These are phyloP conservation scores for Artibeus jamaicensis DNA, from an alignment of 2,797 vertebrate species.

Conservation along the genomic window DNA sequence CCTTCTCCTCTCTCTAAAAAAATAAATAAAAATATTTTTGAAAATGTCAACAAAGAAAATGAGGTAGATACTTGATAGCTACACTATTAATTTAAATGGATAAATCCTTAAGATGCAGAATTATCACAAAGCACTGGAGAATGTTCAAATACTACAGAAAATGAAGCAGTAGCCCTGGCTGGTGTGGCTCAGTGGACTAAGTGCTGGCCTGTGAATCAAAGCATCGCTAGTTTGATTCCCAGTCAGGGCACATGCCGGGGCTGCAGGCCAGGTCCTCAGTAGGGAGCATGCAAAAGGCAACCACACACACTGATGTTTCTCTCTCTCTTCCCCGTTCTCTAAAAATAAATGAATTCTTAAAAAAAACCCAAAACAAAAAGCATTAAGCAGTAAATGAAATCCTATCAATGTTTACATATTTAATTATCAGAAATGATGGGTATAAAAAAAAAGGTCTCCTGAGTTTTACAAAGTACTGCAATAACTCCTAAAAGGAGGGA, in stretches of 20 bases:
- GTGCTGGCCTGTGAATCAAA: no score
- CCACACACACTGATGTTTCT: no score
- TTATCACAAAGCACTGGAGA: not conserved
- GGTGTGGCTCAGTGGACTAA: no score
- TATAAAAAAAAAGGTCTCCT: not conserved
- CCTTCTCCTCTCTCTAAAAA: no score
- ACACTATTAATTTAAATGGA: not conserved
- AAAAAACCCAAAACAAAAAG: not conserved
- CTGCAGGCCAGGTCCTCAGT: no score
- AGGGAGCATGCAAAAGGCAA: no score
- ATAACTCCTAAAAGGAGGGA: not conserved
- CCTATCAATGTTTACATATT: slow-evolving; percentile 14
- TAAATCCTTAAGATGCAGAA: slow-evolving; percentile 19
- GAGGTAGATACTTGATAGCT: not conserved
- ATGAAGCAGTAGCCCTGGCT: not conserved
- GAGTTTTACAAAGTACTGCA: slow-evolving; percentile 44
- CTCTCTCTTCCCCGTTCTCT: no score
- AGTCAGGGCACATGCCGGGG: no score
- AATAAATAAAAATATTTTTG: not conserved
- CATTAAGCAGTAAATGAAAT: slow-evolving; percentile 45
- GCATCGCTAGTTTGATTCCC: no score
- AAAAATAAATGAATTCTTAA: no score
- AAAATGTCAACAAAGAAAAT: slow-evolving; percentile 39
- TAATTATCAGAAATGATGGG: not conserved
- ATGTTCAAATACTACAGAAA: slow-evolving; percentile 17